These are phyloP conservation scores for Bombus picipes DNA, from an alignment of 1,140 invertebrate genomes.

Conservation along the genomic window DNA sequence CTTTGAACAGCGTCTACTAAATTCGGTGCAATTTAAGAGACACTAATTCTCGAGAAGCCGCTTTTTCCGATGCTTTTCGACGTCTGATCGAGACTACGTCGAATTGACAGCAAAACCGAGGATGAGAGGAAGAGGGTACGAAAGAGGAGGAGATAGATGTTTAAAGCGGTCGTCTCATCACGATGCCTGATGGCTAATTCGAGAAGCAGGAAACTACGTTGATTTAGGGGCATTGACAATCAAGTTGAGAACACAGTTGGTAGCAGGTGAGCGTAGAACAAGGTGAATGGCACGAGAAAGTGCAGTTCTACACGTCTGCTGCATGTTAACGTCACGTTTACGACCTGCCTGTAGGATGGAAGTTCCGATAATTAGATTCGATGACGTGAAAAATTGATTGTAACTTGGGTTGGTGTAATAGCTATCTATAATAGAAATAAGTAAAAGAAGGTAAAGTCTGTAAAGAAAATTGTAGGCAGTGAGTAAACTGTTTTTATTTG, in stretches of 20 bases:
- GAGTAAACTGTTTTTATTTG: too few species aligned
- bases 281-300: slow-evolving; percentile 37
- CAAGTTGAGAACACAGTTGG: slow-evolving; percentile 56
- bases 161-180: neutral
- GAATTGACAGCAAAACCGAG: slow-evolving; percentile 10
- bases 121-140: too few species aligned
- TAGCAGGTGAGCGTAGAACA: slow-evolving; percentile 43
- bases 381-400: neutral
- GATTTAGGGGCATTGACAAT: slow-evolving; percentile 63
- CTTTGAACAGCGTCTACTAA: neutral
- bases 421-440: too few species aligned
- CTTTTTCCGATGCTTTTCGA: slow-evolving; percentile 5
- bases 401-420: too few species aligned
- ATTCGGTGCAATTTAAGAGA: slow-evolving; percentile 20
- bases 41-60: neutral
- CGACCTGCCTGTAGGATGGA: neutral
- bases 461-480: too few species aligned
- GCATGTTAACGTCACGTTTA: slow-evolving; percentile 21
- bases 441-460: too few species aligned
- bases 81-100: neutral
- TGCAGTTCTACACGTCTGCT: neutral
- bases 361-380: slow-evolving; percentile 16
- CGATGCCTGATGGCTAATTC: slow-evolving; percentile 38
- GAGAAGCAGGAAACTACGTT: slow-evolving; percentile 50
- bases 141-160: neutral